Conservation (phyloP, 1,140 invertebrate genomes). For the Platorchestia sp. region DNA sequence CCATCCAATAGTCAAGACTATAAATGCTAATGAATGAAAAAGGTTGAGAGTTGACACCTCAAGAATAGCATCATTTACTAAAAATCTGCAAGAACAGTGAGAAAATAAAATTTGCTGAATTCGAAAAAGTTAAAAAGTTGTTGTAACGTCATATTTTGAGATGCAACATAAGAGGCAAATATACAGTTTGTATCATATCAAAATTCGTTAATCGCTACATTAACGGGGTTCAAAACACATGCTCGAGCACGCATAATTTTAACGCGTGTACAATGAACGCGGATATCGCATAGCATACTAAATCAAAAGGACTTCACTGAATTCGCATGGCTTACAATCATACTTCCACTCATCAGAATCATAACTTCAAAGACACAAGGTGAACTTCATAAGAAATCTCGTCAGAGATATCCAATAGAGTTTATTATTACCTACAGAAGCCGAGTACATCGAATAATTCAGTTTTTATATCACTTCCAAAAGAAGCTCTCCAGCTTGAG, state of each 20-base stretch:
- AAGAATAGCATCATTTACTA: not conserved
- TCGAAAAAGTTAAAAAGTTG: too few species aligned
- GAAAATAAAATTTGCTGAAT: not conserved
- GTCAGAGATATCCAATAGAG: not conserved
- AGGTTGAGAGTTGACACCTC: not conserved
- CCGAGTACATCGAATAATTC: not conserved
- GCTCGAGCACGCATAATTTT: not conserved
- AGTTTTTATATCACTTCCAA: not conserved
- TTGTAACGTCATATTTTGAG: too few species aligned
- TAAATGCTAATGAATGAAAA: not conserved
- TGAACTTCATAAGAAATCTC: not conserved
- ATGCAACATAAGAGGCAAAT: too few species aligned
- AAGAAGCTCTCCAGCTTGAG: not conserved
- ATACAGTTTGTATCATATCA: too few species aligned
- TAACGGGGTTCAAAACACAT: not conserved
- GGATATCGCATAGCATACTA: not conserved
- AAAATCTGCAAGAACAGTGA: not conserved
- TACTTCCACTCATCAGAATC: not conserved
- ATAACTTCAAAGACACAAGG: not conserved
- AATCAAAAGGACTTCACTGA: not conserved
- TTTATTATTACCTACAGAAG: not conserved
- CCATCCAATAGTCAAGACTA: not conserved
- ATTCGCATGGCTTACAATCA: not conserved
- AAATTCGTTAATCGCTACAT: too few species aligned
- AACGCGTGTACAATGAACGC: not conserved